phyloP scores from a whole-genome alignment of 2,113 vertebrate species.

The Phocoena sinus region DNA sequence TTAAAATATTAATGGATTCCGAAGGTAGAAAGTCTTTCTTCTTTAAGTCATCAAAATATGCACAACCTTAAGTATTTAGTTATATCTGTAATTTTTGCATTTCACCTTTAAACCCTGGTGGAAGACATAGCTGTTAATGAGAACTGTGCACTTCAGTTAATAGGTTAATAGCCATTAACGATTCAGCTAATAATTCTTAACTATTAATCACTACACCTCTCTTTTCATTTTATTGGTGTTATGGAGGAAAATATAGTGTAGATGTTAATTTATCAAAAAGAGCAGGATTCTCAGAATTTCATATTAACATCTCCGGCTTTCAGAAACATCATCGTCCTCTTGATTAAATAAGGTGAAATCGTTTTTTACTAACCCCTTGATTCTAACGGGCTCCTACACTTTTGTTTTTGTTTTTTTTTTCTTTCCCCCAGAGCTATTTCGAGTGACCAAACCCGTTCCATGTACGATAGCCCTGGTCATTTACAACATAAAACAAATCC shows the following conservation, averaged over 20 bases:
- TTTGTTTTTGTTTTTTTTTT: not conserved
- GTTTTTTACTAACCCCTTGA: conserved; percentile 33
- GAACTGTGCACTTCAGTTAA: conserved; percentile 86
- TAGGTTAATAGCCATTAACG: conserved; percentile 89
- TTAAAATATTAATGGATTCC: conserved; percentile 89
- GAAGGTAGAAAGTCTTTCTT: conserved; percentile 82
- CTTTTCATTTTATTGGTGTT: conserved; percentile 82
- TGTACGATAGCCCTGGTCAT: conserved; percentile 11
- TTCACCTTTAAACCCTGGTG: conserved; percentile 86
- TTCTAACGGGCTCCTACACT: not conserved
- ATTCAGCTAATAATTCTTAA: conserved; percentile 87
- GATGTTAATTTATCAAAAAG: conserved; percentile 80
- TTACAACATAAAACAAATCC: conserved; percentile 54
- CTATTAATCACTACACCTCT: conserved; percentile 85
- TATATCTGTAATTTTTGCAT: conserved; percentile 86
- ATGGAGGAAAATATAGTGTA: conserved; percentile 78
- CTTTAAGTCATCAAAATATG: conserved; percentile 85
- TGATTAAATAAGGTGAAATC: conserved; percentile 70
- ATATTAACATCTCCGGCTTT: conserved; percentile 30
- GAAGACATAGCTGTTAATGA: conserved; percentile 86
- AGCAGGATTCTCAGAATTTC: conserved; percentile 67
- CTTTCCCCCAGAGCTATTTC: conserved; percentile 29
- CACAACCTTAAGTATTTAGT: conserved; percentile 88
- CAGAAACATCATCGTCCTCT: conserved; percentile 57
- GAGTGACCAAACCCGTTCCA: not conserved